A percentile compares a stretch with the other conserved stretches of the same genome.
Conservation (phyloP, 1,140 invertebrate species). For the Branchinecta lindahli region DNA sequence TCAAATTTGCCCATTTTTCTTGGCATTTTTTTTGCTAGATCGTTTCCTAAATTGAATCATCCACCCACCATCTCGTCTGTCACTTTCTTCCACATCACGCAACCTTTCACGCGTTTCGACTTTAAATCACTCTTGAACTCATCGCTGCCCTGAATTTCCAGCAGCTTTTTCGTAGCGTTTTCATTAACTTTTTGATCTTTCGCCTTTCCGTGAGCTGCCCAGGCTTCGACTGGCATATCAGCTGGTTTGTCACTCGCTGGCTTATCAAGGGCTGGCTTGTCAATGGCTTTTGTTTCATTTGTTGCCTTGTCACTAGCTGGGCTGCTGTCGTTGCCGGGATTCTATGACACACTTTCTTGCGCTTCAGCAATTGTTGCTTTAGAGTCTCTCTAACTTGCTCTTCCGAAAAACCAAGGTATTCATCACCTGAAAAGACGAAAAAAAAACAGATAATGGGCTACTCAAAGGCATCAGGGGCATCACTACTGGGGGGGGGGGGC, state of each 20-base stretch:
- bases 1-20: not conserved
- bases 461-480: conserved; percentile 3
- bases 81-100: conserved; percentile 4
- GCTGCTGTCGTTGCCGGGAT: not conserved
- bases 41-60: not conserved
- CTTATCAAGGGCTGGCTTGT: not conserved
- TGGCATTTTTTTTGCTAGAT: conserved; percentile 8
- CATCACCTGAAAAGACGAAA: conserved; percentile 4
- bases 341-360: not conserved
- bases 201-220: not conserved
- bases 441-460: not conserved
- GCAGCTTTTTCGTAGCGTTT: conserved; percentile 5
- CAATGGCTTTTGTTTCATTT: not conserved
- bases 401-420: not conserved
- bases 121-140: conserved; percentile 6
- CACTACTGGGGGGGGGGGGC: conserved; percentile 7
- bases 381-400: not conserved
- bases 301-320: not conserved
- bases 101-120: conserved; percentile 1
- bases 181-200: not conserved
- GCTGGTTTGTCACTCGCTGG: not conserved
- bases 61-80: not conserved
- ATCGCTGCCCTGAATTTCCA: not conserved
- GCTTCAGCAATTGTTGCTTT: not conserved
- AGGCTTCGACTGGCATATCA: conserved; percentile 4